These are phyloP conservation scores for Diarsia rubi DNA, from an alignment of 2,888 invertebrate species.

Conservation along the genomic window DNA sequence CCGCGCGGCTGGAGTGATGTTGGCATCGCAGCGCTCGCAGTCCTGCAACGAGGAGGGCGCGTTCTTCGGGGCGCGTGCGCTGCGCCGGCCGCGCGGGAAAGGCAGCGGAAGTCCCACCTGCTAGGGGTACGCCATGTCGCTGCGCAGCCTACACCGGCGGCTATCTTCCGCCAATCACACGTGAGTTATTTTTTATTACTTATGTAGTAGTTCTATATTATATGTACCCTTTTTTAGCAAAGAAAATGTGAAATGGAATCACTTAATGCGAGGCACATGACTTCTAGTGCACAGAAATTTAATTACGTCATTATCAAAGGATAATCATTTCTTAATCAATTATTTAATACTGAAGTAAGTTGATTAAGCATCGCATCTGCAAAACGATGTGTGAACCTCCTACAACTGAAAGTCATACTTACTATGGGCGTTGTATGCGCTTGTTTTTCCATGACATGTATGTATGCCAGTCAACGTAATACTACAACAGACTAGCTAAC, in stretches of 20 bases:
- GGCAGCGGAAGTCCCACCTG: constrained; percentile 91
- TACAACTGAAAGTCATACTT: neutral
- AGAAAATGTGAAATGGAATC: neutral
- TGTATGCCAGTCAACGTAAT: neutral
- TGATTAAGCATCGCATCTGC: neutral
- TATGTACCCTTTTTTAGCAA: neutral
- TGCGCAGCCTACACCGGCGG: constrained; percentile 92
- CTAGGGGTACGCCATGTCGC: constrained; percentile 92
- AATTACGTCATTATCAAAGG: neutral
- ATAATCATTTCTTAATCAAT: neutral
- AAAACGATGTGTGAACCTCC: neutral
- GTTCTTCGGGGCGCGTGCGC: constrained; percentile 90
- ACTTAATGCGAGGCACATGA: neutral
- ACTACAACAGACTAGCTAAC: neutral
- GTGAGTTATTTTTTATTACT: constrained; percentile 81
- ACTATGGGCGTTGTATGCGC: no score
- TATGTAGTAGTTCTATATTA: neutral
- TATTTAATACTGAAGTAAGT: neutral
- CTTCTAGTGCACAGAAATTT: neutral
- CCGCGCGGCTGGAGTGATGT: constrained; percentile 87
- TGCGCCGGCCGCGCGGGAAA: constrained; percentile 91
- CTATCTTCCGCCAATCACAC: constrained; percentile 91
- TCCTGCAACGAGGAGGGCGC: constrained; percentile 91
- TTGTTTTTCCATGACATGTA: neutral
- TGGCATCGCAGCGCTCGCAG: constrained; percentile 90